Evolutionary conservation across 2,113 vertebrate species (phyloP).

Genomic region (Larimichthys crocea): DNA sequence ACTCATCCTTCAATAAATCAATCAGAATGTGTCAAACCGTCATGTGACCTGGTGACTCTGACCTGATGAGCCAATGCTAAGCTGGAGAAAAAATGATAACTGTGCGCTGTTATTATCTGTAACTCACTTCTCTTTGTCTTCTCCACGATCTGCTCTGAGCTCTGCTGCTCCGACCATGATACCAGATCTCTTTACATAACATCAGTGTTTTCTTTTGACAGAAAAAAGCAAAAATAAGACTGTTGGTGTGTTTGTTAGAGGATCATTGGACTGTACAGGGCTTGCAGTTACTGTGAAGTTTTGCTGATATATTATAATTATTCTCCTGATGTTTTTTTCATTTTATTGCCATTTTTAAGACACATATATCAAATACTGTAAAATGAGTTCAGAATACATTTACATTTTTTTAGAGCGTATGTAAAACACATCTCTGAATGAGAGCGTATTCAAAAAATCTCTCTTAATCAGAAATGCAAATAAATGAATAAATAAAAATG

Average conservation of each 20-base stretch:
- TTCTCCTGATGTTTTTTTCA: background rate
- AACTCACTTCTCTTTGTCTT: background rate
- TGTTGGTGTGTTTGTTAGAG: background rate
- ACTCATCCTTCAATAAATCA: background rate
- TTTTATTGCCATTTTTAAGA: background rate
- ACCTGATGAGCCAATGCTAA: too few species aligned
- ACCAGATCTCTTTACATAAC: background rate
- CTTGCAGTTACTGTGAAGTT: too few species aligned
- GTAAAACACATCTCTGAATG: background rate
- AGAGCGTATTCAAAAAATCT: background rate
- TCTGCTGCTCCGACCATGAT: background rate
- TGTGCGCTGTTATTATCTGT: background rate
- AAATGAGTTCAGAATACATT: background rate
- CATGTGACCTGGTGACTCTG: background rate
- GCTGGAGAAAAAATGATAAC: too few species aligned
- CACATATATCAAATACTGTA: background rate
- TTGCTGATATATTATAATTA: background rate
- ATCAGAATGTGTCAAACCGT: background rate
- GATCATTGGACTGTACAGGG: background rate
- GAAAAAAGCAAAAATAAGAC: background rate
- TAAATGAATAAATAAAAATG: too few species aligned
- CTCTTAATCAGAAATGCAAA: background rate
- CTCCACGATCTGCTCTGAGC: background rate
- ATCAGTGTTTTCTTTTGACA: background rate
- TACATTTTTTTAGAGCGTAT: background rate